Evolutionary conservation across 2,888 invertebrate genomes (phyloP), one percentile per base, ranked within the genome.

Genomic region (Herminia tarsipennalis): DNA sequence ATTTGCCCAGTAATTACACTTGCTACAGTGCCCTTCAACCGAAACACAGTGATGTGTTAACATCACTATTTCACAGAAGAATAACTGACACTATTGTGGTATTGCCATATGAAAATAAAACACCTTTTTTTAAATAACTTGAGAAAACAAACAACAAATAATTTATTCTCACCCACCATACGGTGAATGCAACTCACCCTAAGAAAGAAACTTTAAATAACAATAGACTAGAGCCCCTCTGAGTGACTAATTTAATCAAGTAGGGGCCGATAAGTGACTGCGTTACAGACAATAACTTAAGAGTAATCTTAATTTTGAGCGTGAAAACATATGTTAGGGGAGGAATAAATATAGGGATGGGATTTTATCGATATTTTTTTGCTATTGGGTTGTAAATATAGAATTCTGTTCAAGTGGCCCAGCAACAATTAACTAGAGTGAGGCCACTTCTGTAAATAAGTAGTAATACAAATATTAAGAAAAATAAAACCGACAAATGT

Each of bases 241-340:
- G 22, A 12, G 28, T 40, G 28, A 52, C 39, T 39, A 45, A 45
- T 63, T 41, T 37, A 63, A 63, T 62, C 51, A 43, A 52, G 10
- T 51, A 30, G 34, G 28, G 14, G 18, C 18, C 29, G 33, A 25
- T 39, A 42, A 38, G 34, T 42, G 29, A 38, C 24, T 47, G 14
- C 44, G 44, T 41, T 51, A 49, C 36, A 49, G 28, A 62, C 63
- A 59, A 66, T 67, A 70, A 56, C 34, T 58, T 63, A 65, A 59
- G 63, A 61, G 56, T 56, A 56, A 70, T 69, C 69, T 67, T 43
- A 44, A 52, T 42, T 51, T 51, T 47, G 38, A 62, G 59, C 66
- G 66, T 65, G 61, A 66, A 71, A 66, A 73, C 73, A 73, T 66
- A 70, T 73, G 73, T 66, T 62, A 48, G 49, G 56, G 53, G 49